These are phyloP conservation scores for Mythimna pallens DNA, from an alignment of 2,888 invertebrate species.

Conservation along the genomic window DNA sequence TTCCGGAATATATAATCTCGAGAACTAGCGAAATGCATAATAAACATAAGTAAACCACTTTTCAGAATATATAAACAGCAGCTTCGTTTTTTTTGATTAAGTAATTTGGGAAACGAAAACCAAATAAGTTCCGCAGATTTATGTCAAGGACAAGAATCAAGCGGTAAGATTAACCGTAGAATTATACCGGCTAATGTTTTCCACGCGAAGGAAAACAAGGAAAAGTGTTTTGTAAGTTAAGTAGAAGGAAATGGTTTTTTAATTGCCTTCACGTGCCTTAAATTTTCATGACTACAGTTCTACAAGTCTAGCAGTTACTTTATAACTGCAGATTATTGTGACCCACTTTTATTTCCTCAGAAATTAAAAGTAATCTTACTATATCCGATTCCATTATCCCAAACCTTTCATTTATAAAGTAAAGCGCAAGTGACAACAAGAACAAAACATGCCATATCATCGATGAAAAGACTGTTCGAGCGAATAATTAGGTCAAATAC, in stretches of 20 bases:
- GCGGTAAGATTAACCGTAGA: constrained; percentile 41
- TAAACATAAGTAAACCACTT: constrained; percentile 6
- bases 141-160: constrained; percentile 47
- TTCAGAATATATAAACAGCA: constrained; percentile 8
- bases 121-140: constrained; percentile 33
- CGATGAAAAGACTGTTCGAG: constrained; percentile 13
- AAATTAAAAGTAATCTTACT: background rate
- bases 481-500: constrained; percentile 41
- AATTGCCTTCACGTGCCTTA: constrained; percentile 46
- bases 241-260: constrained; percentile 45
- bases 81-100: constrained; percentile 20
- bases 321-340: background rate
- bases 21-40: background rate
- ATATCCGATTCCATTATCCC: background rate
- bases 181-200: constrained; percentile 51
- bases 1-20: constrained; percentile 5
- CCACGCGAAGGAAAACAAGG: constrained; percentile 37
- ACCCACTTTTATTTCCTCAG: too few relatives aligned
- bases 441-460: constrained; percentile 42
- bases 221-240: constrained; percentile 33
- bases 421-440: background rate
- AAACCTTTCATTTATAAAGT: background rate
- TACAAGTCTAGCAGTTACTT: background rate
- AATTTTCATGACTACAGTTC: constrained; percentile 22
- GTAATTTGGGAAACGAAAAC: constrained; percentile 23